Evolutionary conservation across 1,140 invertebrate genomes (phyloP).

Genomic region (Dinoponera quadriceps): DNA sequence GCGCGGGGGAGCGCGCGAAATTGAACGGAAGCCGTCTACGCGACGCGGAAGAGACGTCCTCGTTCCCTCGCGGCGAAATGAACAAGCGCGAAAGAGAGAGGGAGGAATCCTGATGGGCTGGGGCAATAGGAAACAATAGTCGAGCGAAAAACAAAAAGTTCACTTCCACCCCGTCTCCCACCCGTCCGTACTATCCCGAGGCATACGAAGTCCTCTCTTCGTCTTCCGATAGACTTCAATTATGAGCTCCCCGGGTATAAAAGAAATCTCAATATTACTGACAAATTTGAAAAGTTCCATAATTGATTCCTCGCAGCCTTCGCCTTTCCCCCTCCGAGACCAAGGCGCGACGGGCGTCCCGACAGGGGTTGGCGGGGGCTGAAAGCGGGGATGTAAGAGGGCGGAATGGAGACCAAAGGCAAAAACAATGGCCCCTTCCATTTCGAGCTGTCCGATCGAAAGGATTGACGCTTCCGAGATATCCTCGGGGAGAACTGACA

Average conservation of each 20-base stretch:
- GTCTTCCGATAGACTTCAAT: slow-evolving; percentile 84
- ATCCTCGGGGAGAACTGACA: slow-evolving; percentile 79
- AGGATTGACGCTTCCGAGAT: slow-evolving; percentile 82
- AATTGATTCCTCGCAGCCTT: slow-evolving; percentile 83
- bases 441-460: slow-evolving; percentile 80
- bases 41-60: slow-evolving; percentile 72
- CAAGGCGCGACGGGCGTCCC: slow-evolving; percentile 59
- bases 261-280: slow-evolving; percentile 86
- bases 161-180: slow-evolving; percentile 55
- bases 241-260: slow-evolving; percentile 83
- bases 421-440: slow-evolving; percentile 79
- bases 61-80: slow-evolving; percentile 63
- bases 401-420: slow-evolving; percentile 76
- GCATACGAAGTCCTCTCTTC: slow-evolving; percentile 66
- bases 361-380: slow-evolving; percentile 19
- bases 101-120: slow-evolving; percentile 65
- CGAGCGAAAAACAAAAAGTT: slow-evolving; percentile 85
- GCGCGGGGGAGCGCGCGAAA: slow-evolving; percentile 72
- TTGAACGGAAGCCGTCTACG: slow-evolving; percentile 81
- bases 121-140: slow-evolving; percentile 83
- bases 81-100: slow-evolving; percentile 49
- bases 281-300: slow-evolving; percentile 86
- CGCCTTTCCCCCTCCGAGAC: slow-evolving; percentile 50
- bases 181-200: slow-evolving; percentile 48
- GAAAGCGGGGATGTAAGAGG: slow-evolving; percentile 70